A percentile compares a stretch with the other conserved stretches of the same genome.
Evolutionary conservation across 2,888 invertebrate species (phyloP).

Genomic region (Patella ulyssiponensis): DNA sequence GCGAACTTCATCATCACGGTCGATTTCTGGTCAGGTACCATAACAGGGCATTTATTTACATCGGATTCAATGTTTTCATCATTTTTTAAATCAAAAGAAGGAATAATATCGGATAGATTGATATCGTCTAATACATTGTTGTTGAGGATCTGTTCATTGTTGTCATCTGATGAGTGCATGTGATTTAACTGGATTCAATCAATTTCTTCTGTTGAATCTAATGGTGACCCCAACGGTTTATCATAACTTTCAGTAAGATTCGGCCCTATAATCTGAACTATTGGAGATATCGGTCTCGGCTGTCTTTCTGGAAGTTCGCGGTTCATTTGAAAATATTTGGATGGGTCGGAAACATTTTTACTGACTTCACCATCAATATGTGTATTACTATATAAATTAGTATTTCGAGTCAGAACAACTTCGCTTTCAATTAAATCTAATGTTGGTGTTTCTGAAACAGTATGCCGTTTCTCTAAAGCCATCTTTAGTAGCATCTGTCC

Average conservation of each 20-base stretch:
- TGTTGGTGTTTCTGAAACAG: too few relatives aligned
- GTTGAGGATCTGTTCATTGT: neutral
- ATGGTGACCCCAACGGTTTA: neutral
- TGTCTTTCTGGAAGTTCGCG: neutral
- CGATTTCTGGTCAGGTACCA: neutral
- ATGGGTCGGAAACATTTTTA: too few relatives aligned
- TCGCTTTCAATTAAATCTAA: too few relatives aligned
- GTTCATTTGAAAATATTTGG: neutral
- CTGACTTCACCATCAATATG: too few relatives aligned
- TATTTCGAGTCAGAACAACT: too few relatives aligned
- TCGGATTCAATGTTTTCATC: too few relatives aligned
- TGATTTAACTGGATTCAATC: neutral
- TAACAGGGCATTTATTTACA: too few relatives aligned
- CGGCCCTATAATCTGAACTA: neutral
- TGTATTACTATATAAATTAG: too few relatives aligned
- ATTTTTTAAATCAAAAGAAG: neutral
- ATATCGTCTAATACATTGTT: neutral
- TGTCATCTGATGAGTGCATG: neutral
- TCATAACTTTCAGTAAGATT: neutral
- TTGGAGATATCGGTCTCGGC: neutral
- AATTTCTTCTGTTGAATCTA: neutral
- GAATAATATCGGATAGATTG: neutral
- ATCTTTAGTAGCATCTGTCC: too few relatives aligned
- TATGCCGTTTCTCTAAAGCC: neutral
- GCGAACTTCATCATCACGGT: neutral